Conservation (phyloP, 2,113 vertebrate genomes). For the Scolopax mira region DNA sequence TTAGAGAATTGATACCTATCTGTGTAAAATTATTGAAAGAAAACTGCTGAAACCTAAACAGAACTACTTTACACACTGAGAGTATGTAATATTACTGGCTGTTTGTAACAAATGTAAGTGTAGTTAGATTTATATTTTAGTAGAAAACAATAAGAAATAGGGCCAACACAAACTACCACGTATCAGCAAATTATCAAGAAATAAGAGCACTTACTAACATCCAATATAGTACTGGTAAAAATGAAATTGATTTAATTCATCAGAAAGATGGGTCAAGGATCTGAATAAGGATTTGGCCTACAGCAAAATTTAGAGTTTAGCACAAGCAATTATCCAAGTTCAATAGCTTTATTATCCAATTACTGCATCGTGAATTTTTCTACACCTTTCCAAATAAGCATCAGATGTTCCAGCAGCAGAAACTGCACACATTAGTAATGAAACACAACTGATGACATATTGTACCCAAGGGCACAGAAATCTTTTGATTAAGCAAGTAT, state of each 20-base stretch:
- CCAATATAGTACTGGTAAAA: not conserved
- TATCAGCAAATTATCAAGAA: not conserved
- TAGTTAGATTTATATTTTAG: not conserved
- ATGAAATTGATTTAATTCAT: not conserved
- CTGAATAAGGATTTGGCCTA: not conserved
- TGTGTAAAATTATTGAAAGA: not conserved
- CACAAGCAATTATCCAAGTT: not conserved
- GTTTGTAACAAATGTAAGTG: not conserved
- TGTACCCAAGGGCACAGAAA: slow-evolving; percentile 20
- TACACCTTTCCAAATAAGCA: slow-evolving; percentile 6
- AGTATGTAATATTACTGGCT: not conserved
- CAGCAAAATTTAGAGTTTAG: not conserved
- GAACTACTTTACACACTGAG: not conserved
- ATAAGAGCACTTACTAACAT: not conserved
- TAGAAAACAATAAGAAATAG: not conserved
- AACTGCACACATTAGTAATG: not conserved
- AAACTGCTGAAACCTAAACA: not conserved
- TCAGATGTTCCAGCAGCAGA: slow-evolving; percentile 2
- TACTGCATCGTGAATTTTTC: slow-evolving; percentile 20
- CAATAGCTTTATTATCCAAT: slow-evolving; percentile 46
- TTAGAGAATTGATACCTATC: not conserved
- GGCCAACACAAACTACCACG: not conserved
- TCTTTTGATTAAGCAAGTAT: slow-evolving; percentile 42
- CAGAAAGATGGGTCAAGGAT: not conserved
- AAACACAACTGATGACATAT: slow-evolving; percentile 39